Conservation (phyloP, 2,113 vertebrate genomes). For the Tichodroma muraria region DNA sequence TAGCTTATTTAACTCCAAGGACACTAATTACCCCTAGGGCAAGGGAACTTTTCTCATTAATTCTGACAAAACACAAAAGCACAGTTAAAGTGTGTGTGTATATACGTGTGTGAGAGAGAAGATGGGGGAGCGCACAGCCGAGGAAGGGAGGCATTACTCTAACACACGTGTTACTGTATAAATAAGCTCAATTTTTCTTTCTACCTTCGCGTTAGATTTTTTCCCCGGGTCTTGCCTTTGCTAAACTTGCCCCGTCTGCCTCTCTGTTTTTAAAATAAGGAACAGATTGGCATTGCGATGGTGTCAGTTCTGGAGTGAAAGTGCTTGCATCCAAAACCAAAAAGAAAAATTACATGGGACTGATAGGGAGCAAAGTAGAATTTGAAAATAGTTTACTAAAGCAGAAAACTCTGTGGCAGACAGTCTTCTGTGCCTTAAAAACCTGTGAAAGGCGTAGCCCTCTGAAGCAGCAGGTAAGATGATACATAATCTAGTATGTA, state of each 20-base stretch:
- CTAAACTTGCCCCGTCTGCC: neutral
- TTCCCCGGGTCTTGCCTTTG: neutral
- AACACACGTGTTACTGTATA: constrained; percentile 57
- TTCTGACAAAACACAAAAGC: constrained; percentile 99
- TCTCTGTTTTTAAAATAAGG: neutral
- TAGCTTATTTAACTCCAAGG: constrained; percentile 99
- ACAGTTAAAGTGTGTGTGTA: constrained; percentile 87
- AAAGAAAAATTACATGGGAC: neutral
- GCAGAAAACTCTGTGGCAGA: neutral
- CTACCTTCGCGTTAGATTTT: neutral
- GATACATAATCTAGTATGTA: neutral
- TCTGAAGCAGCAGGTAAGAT: constrained; percentile 5
- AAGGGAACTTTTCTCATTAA: constrained; percentile 99
- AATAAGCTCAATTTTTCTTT: constrained; percentile 53
- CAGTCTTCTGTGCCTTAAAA: neutral
- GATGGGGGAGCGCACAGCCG: constrained; percentile 35
- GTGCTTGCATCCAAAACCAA: neutral
- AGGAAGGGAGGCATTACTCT: constrained; percentile 38
- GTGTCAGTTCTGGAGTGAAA: neutral
- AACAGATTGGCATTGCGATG: neutral
- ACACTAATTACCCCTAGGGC: constrained; percentile 99
- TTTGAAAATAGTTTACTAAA: neutral
- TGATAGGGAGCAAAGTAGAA: neutral
- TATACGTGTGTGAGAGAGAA: constrained; percentile 57
- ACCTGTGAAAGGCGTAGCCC: neutral